These are phyloP conservation scores for Drosophila greeni DNA, from an alignment of 2,888 invertebrate genomes.

Conservation along the genomic window DNA sequence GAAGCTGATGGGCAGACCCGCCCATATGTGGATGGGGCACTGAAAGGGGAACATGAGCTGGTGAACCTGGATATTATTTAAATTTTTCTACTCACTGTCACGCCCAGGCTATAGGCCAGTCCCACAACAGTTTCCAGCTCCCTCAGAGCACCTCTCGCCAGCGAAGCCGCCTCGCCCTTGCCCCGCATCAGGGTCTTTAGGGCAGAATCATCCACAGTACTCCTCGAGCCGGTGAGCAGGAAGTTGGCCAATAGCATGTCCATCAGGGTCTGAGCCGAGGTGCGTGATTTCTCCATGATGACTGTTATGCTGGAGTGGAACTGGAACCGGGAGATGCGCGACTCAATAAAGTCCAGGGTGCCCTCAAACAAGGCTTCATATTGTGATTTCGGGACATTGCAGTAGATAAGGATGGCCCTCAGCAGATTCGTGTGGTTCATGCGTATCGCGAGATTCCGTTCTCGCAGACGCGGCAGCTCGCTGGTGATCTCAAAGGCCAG, in stretches of 20 bases:
- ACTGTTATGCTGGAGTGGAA: slow-evolving; percentile 84
- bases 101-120: slow-evolving; percentile 86
- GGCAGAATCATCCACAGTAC: slow-evolving; percentile 73
- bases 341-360: slow-evolving; percentile 79
- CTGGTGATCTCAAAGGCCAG: slow-evolving; percentile 87
- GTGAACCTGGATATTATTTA: too few relatives aligned
- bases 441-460: slow-evolving; percentile 84
- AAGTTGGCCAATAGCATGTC: slow-evolving; percentile 76
- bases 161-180: slow-evolving; percentile 83
- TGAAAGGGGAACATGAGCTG: slow-evolving; percentile 68
- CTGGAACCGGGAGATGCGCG: slow-evolving; percentile 84
- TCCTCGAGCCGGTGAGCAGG: slow-evolving; percentile 71
- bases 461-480: slow-evolving; percentile 83
- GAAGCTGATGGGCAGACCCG: slow-evolving; percentile 80
- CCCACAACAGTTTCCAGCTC: slow-evolving; percentile 87
- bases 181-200: slow-evolving; percentile 83
- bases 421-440: slow-evolving; percentile 89
- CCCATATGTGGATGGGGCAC: slow-evolving; percentile 81
- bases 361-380: slow-evolving; percentile 78
- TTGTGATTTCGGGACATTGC: slow-evolving; percentile 87
- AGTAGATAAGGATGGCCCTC: slow-evolving; percentile 87
- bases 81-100: slow-evolving; percentile 81
- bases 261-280: slow-evolving; percentile 74
- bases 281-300: slow-evolving; percentile 81
- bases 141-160: slow-evolving; percentile 85